Base-by-base conservation (phyloP, 2,888 invertebrate genomes). In the Ochlodes sylvanus region DNA sequence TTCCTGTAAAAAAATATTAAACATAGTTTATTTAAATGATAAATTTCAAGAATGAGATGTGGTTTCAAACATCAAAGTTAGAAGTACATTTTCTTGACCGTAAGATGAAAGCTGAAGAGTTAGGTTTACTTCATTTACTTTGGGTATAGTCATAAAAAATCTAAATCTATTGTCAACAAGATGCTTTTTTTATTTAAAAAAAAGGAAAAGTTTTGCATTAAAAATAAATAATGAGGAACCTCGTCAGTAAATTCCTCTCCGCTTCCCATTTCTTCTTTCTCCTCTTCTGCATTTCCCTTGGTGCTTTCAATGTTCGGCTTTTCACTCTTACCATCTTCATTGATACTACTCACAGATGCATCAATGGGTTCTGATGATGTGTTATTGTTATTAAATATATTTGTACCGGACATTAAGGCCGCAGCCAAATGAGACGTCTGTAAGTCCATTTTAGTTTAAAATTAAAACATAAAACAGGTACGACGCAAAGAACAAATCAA, bases 341-440 rank as follows among this genome's bases (percentile, higher is more conserved):
- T 75, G 41, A 67, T 61, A 75, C 64, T 73, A 21, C 73, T 72
- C 44, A 74, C 69, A 63, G 77, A 55, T 3, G 71, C 32, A 42
- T 66, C 71, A 27, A 76, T 61, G 42, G 71, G 70, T 54, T 81
- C 79, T 21, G 76, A 57, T 21, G 75, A 55, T 15, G 77, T 70
- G 74, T 70, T 82, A 65, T 74, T 85, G 73, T 72, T 84, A 69
- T 73, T 85, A 73, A 84, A 87, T 12, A 78, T 68, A 66, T 74
- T 81, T 17, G 83, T 81, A 19, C 89, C 89, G n/a, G 92, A 87
- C 92, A 93, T 89, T 71, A 93, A 77, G 4, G 93, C 93, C 44
- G 93, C 93, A 54, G 93, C 93, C 74, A 93, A 85, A 73, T 93
- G 93, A 12, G 93, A 92, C n/a, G 91, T 91, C 82, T 90, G 88